Evolutionary conservation across 2,797 vertebrate species (phyloP), one percentile per base, ranked within the genome.

Genomic region (Arrhamphus sclerolepis): DNA sequence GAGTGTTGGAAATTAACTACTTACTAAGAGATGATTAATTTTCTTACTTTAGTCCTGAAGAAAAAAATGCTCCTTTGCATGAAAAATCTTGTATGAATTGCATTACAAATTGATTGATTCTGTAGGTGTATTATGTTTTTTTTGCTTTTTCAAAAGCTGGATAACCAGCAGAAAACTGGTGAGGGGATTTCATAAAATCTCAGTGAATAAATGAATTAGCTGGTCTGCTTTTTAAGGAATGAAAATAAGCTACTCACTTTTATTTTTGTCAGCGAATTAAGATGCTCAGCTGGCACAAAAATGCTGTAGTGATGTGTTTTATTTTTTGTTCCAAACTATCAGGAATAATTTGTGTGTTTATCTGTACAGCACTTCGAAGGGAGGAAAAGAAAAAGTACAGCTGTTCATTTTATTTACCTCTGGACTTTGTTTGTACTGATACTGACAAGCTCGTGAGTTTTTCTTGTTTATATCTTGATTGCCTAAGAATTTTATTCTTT

Each of bases 21-120:
- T 48, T 80, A 58, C 46, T 87, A 18, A 50, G 20, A 55, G 26
- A 69, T 7, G 16, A 46, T 43, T 58, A 44, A 70, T 47, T 52
- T 41, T 19, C 24, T n/a, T 44, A 7, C 1, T 17, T n/a, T 6
- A 0, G 4, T 18, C 10, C 10, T 34, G 13, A 18, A 6, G 1
- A n/a, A 0, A 28, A 29, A 14, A 2, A n/a, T n/a, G n/a, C n/a
- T n/a, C n/a, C 6, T 28, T 16, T 13, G 22, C 14, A 31, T 22
- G 16, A 18, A 46, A 24, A 2, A 38, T 34, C 31, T 34, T 34
- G 14, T 14, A 14, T 38, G 1, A 38, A 14, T 38, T 38, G 5
- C 13, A 14, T 38, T 14, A 38, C 7, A 4, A 38, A 38, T 16
- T 14, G 14, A 38, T 14, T 38, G 34, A 16, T 38, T 38, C 14